These are phyloP conservation scores for Hyposoter didymator DNA, from an alignment of 2,888 invertebrate genomes.

Conservation along the genomic window DNA sequence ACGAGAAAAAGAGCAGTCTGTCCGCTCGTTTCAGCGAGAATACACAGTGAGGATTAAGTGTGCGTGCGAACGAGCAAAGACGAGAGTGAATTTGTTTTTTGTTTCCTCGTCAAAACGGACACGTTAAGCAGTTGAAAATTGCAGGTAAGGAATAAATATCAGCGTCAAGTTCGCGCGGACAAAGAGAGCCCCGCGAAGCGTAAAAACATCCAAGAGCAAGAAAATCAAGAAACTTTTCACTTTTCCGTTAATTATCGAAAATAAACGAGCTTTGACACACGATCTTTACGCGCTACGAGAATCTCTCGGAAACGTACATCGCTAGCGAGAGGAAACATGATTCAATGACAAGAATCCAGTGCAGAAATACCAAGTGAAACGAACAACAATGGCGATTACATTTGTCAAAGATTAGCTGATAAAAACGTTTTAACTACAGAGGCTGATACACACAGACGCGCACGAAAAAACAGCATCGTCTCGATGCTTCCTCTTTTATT, in stretches of 20 bases:
- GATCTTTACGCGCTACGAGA: background rate
- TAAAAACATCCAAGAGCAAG: background rate
- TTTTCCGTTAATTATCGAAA: background rate
- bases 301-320: background rate
- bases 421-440: background rate
- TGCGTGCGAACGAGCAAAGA: background rate
- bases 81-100: conserved; percentile 2
- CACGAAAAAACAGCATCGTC: background rate
- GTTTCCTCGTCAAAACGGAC: background rate
- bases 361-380: background rate
- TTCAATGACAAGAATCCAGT: conserved; percentile 15
- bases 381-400: conserved; percentile 35
- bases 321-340: background rate
- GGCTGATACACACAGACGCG: background rate
- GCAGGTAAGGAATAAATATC: background rate
- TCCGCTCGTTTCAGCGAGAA: background rate
- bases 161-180: background rate
- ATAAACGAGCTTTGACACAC: background rate
- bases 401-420: conserved; percentile 18
- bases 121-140: background rate
- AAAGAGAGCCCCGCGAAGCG: background rate
- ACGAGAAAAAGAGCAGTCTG: conserved; percentile 1
- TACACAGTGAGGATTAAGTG: conserved; percentile 2
- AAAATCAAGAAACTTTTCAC: background rate
- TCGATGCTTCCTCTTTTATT: conserved; percentile 3